Conservation (phyloP, 1,140 invertebrate genomes). For the Mamestra configurata region DNA sequence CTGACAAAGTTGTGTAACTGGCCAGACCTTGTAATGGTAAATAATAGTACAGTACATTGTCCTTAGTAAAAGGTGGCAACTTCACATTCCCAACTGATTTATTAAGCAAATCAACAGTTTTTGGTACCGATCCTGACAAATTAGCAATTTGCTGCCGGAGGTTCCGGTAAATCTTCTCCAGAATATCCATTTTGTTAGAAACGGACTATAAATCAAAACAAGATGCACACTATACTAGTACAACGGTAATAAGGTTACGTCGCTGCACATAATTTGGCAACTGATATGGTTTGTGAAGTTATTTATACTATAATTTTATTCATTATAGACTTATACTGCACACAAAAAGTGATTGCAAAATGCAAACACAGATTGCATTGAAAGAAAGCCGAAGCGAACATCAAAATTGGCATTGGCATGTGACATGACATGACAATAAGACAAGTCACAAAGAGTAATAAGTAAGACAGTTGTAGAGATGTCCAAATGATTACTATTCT, state of each 20-base stretch:
- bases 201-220: constrained; percentile 27
- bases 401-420: constrained; percentile 24
- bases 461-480: neutral
- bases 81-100: constrained; percentile 79
- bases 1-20: constrained; percentile 85
- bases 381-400: constrained; percentile 11
- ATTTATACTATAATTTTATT: constrained; percentile 67
- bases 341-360: constrained; percentile 50
- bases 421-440: no score
- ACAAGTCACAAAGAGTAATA: no score
- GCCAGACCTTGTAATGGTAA: constrained; percentile 84
- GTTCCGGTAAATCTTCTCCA: constrained; percentile 77
- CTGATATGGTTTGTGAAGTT: constrained; percentile 66
- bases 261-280: constrained; percentile 83
- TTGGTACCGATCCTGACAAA: constrained; percentile 72
- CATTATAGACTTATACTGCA: constrained; percentile 52
- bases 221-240: constrained; percentile 59
- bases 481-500: neutral
- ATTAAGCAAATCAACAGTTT: constrained; percentile 76
- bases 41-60: constrained; percentile 86
- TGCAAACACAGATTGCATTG: constrained; percentile 38
- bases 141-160: constrained; percentile 68
- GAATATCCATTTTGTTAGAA: constrained; percentile 76
- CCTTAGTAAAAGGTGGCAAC: constrained; percentile 81
- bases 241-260: constrained; percentile 68